Evolutionary conservation across 2,113 vertebrate genomes (phyloP).

Genomic region (Nematolebias whitei): DNA sequence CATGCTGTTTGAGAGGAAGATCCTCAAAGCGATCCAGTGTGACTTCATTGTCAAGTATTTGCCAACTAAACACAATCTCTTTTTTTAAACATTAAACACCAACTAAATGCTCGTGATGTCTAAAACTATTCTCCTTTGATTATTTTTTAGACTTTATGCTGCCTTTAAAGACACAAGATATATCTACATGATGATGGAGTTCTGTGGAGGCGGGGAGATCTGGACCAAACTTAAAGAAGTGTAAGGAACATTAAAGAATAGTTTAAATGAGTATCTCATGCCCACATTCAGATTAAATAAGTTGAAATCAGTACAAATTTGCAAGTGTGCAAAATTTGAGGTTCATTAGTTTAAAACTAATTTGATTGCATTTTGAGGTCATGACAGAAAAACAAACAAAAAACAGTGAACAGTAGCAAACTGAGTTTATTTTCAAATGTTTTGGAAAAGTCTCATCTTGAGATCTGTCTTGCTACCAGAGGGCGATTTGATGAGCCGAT

Average conservation of each 20-base stretch:
- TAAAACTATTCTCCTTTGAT: neutral
- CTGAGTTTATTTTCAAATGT: no score
- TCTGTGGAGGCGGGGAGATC: slow-evolving; percentile 84
- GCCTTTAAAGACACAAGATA: slow-evolving; percentile 79
- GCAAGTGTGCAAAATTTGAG: no score
- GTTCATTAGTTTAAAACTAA: no score
- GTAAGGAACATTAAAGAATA: slow-evolving; percentile 57
- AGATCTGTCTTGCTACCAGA: slow-evolving; percentile 55
- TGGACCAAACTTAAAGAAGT: slow-evolving; percentile 86
- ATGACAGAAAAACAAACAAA: no score
- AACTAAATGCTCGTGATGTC: neutral
- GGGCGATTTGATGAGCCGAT: slow-evolving; percentile 80
- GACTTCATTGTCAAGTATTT: slow-evolving; percentile 81
- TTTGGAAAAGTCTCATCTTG: no score
- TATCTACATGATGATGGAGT: slow-evolving; percentile 86
- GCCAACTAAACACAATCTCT: neutral
- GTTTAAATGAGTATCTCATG: neutral
- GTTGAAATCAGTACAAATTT: no score
- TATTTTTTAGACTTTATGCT: slow-evolving; percentile 73
- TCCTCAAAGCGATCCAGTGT: slow-evolving; percentile 74
- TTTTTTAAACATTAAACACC: neutral
- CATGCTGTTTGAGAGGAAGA: slow-evolving; percentile 80
- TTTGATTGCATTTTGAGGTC: no score
- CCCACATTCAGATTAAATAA: neutral
- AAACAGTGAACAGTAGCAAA: no score